Conservation (phyloP, 1,140 invertebrate genomes). For the Chironomus striatipennis region DNA sequence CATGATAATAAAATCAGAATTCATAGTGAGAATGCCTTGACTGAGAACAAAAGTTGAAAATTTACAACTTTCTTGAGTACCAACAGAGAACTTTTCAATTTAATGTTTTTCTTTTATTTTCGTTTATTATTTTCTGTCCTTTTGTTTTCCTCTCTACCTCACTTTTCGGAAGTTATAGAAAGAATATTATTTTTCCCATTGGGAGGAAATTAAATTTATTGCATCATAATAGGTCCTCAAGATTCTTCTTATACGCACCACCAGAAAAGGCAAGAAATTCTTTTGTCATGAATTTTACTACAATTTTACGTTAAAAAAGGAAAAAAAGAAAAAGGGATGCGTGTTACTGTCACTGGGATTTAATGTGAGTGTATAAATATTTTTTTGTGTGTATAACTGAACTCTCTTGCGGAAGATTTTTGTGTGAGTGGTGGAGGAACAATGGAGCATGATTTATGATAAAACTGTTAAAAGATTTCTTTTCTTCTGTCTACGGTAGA, state of each 20-base stretch:
- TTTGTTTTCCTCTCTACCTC: neutral
- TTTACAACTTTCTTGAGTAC: neutral
- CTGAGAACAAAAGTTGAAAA: neutral
- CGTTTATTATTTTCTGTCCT: neutral
- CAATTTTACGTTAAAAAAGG: neutral
- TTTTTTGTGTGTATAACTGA: neutral
- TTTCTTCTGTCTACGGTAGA: neutral
- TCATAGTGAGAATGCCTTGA: neutral
- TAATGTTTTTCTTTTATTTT: neutral
- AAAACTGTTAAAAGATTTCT: neutral
- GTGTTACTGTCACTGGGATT: neutral
- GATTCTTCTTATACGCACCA: neutral
- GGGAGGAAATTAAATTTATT: constrained; percentile 22
- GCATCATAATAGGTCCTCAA: constrained; percentile 4
- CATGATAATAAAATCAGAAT: neutral
- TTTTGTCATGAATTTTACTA: neutral
- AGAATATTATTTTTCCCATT: neutral
- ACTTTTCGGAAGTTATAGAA: neutral
- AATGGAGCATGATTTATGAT: constrained; percentile 8
- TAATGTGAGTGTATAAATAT: neutral
- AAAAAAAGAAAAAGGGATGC: neutral
- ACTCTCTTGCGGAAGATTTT: neutral
- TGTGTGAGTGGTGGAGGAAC: neutral
- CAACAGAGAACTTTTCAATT: constrained; percentile 12
- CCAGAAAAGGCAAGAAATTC: neutral